Base-by-base conservation (phyloP, 2,113 vertebrate species). In the Sebastes fasciatus region DNA sequence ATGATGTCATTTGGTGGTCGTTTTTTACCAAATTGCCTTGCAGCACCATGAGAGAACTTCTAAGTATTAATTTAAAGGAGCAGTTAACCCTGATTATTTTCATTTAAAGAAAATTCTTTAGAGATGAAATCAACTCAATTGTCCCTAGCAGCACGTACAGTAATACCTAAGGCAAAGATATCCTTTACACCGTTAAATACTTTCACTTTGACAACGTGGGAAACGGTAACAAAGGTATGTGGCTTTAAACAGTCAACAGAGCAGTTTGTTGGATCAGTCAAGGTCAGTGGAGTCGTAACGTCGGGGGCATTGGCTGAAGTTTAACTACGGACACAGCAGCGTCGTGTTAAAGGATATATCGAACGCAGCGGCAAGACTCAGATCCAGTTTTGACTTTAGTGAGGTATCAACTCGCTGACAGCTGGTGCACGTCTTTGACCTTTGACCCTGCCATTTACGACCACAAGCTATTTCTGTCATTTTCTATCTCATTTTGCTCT, bases 371-470 rank as follows among this genome's bases (percentile, higher is more conserved):
- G 58, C 43, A 3, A 51, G 65, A 71, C 68, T 64, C 55, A 60
- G 43, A 62, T 89, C 84, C 88, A 82, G 80, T 78, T 82, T 77
- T 43, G 5, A 58, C 57, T 79, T 88, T 68, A 79, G 68, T 82
- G 91, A 92, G 83, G 89, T 86, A 88, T 88, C 81, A 49, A 64
- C 66, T 81, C 19, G 46, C 52, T 51, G 64, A 72, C 61, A 71
- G 54, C 48, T 48, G 52, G 7, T 23, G n/a, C 48, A 2, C 1
- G 1, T 23, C 48, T 45, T 13, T 54, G 34, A 64, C 64, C 51
- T 14, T 61, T 57, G 40, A 74, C 52, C 61, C 23, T 40, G 16
- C 2, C 54, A 10, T 51, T 54, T 17, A 26, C 9, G 14, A 13
- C 34, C 8, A n/a, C 54, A 58, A 48, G 73, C 13, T 40, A 49